Conservation (phyloP, 2,888 invertebrate genomes). For the Litoditis marina region DNA sequence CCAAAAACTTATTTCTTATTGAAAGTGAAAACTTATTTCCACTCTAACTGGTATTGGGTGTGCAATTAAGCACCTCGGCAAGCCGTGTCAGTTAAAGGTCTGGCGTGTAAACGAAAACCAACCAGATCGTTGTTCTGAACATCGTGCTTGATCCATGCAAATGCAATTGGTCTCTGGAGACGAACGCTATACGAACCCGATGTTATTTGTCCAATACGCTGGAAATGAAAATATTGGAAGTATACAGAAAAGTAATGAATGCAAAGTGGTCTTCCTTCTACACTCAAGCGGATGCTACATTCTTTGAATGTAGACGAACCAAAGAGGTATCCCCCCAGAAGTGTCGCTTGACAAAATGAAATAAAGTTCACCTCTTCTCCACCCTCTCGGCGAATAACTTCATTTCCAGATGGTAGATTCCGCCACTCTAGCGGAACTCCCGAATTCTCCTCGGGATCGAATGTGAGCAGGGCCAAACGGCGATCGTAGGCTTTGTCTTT, state of each 20-base stretch:
- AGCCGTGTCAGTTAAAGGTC: too few species aligned
- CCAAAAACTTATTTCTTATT: too few species aligned
- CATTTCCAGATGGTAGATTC: constrained; percentile 37
- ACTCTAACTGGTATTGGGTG: background rate
- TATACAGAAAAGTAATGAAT: background rate
- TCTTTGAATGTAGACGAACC: background rate
- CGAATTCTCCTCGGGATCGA: constrained; percentile 29
- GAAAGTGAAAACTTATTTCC: too few species aligned
- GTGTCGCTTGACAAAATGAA: background rate
- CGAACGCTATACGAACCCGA: constrained; percentile 64
- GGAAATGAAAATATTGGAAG: constrained; percentile 14
- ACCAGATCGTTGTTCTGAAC: constrained; percentile 34
- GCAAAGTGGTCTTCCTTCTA: background rate
- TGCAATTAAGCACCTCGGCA: too few species aligned
- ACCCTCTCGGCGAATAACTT: constrained; percentile 42
- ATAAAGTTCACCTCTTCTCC: constrained; percentile 46
- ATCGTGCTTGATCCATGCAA: constrained; percentile 63
- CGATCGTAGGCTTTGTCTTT: constrained; percentile 56
- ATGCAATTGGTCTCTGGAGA: constrained; percentile 62
- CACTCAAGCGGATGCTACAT: background rate
- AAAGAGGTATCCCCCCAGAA: too few species aligned
- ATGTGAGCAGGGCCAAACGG: constrained; percentile 39
- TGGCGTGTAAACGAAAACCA: constrained; percentile 4
- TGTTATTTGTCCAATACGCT: constrained; percentile 65
- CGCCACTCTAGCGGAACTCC: constrained; percentile 25